Evolutionary conservation across 2,797 vertebrate genomes (phyloP).

Genomic region (Phrynocephalus forsythii): DNA sequence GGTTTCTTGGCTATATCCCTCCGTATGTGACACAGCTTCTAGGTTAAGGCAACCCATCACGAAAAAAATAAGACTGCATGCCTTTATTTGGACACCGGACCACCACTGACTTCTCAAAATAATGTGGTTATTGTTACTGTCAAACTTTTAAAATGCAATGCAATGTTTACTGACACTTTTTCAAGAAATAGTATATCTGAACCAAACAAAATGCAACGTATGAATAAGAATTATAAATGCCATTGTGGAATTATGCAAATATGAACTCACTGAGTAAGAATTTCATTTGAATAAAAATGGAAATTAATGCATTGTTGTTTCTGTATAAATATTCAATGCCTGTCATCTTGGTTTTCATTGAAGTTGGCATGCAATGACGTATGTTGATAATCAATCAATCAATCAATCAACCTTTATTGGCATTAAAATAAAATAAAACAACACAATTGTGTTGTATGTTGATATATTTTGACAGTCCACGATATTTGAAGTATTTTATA

Average conservation of each 20-base stretch:
- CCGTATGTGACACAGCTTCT: accelerated
- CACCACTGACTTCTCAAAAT: background rate
- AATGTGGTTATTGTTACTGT: constrained; percentile 13
- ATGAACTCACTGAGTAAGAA: constrained; percentile 4
- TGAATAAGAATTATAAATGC: constrained; percentile 15
- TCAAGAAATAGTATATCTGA: background rate
- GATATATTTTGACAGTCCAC: constrained; percentile 29
- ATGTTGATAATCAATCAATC: no score
- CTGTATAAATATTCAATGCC: constrained; percentile 24
- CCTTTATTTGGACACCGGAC: constrained; percentile 12
- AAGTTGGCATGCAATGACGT: constrained; percentile 16
- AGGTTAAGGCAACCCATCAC: background rate
- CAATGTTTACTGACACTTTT: constrained; percentile 16
- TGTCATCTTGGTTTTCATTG: constrained; percentile 30
- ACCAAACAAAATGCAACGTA: constrained; percentile 3
- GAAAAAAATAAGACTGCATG: background rate
- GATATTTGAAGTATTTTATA: constrained; percentile 22
- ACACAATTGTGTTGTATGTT: no score
- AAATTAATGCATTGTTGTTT: constrained; percentile 40
- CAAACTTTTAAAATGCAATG: background rate
- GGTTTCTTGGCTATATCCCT: background rate
- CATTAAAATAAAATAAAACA: no score
- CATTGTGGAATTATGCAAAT: constrained; percentile 36
- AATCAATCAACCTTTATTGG: no score
- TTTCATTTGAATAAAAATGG: constrained; percentile 42